These are phyloP conservation scores for Agonopterix arenella DNA, from an alignment of 2,888 invertebrate genomes.

Conservation along the genomic window DNA sequence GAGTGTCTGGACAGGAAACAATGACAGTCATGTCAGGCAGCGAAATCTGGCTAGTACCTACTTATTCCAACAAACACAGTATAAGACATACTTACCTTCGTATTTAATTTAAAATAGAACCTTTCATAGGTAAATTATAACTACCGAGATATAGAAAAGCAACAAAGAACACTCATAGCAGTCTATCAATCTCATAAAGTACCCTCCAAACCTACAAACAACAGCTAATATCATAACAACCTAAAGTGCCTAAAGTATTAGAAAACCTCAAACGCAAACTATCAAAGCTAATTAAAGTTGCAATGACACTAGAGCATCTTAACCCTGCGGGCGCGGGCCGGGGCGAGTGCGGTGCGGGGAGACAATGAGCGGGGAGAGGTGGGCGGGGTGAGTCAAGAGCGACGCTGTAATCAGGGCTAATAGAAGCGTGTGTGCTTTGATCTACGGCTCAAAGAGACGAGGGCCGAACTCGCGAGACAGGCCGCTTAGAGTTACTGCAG, in stretches of 20 bases:
- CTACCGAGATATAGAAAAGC: no score
- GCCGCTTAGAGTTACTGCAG: constrained; percentile 12
- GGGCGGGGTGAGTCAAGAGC: constrained; percentile 10
- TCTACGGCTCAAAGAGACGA: constrained; percentile 68
- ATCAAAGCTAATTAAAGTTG: constrained; percentile 69
- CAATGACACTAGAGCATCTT: constrained; percentile 61
- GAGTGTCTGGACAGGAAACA: no score
- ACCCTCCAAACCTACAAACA: no score
- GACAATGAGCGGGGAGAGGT: constrained; percentile 25
- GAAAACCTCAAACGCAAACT: constrained; percentile 12
- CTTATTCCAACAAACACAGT: no score
- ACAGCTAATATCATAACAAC: no score
- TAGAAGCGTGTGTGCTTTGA: constrained; percentile 74
- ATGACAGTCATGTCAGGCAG: no score
- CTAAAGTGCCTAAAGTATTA: background rate
- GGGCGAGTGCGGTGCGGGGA: constrained; percentile 40
- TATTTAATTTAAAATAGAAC: no score
- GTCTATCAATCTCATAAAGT: no score
- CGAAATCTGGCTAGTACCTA: no score
- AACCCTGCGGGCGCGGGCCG: constrained; percentile 39
- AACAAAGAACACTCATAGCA: no score
- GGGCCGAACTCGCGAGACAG: constrained; percentile 50
- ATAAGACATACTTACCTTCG: no score
- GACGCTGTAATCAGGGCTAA: constrained; percentile 70
- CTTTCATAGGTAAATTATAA: no score